Conservation (phyloP, 2,113 vertebrate genomes). For the Aspiorhynchus laticeps region DNA sequence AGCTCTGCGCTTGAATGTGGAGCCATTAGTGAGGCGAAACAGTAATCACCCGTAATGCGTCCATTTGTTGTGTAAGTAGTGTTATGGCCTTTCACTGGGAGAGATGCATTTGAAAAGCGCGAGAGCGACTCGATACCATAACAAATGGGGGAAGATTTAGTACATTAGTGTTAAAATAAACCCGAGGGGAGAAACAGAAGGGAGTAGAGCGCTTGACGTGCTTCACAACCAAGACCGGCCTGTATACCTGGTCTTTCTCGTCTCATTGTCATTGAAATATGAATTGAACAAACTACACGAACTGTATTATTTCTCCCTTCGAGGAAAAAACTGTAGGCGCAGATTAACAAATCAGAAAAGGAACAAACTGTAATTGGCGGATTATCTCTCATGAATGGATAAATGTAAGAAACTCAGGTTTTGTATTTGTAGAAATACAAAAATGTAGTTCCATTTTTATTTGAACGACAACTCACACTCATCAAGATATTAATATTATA, state of each 20-base stretch:
- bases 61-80: constrained; percentile 79
- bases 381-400: constrained; percentile 1
- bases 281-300: not conserved
- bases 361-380: not conserved
- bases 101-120: constrained; percentile 75
- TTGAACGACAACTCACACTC: not conserved
- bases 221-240: constrained; percentile 50
- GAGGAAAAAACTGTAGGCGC: not conserved
- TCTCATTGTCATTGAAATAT: constrained; percentile 31
- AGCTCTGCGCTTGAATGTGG: constrained; percentile 72
- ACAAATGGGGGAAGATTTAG: constrained; percentile 67
- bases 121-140: constrained; percentile 68
- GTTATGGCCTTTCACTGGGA: constrained; percentile 69
- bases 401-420: not conserved
- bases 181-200: constrained; percentile 56
- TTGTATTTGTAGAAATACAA: not conserved
- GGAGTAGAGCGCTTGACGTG: constrained; percentile 27
- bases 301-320: constrained; percentile 47
- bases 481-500: not conserved
- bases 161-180: constrained; percentile 75
- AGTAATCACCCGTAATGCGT: constrained; percentile 77
- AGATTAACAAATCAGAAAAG: not conserved
- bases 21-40: constrained; percentile 75
- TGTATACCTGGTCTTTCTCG: constrained; percentile 31
- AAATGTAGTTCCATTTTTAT: not conserved